Evolutionary conservation across 2,888 invertebrate species (phyloP).

Genomic region (Aplocera efformata): DNA sequence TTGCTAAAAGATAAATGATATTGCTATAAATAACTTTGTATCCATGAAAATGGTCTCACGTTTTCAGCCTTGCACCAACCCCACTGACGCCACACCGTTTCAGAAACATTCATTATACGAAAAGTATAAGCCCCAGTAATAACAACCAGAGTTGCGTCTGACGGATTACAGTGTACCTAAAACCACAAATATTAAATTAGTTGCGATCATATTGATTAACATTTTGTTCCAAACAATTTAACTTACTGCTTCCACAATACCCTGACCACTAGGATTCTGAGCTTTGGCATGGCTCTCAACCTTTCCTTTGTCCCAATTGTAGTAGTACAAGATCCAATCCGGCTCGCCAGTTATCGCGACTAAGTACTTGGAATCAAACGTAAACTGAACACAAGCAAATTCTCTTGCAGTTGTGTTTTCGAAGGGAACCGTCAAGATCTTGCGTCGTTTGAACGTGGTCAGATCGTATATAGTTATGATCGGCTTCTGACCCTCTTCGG

Average conservation of each 20-base stretch:
- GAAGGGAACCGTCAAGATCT: slow-evolving; percentile 83
- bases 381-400: slow-evolving; percentile 88
- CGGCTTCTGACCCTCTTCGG: slow-evolving; percentile 83
- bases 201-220: too few relatives aligned
- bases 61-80: slow-evolving; percentile 91
- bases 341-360: slow-evolving; percentile 90
- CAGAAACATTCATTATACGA: slow-evolving; percentile 87
- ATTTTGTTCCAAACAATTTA: too few relatives aligned
- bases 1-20: too few relatives aligned
- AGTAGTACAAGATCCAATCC: slow-evolving; percentile 89
- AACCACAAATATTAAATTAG: slow-evolving; percentile 14
- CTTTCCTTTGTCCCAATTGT: slow-evolving; percentile 91
- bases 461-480: slow-evolving; percentile 87
- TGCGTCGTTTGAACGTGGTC: slow-evolving; percentile 84
- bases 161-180: slow-evolving; percentile 88
- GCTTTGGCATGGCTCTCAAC: slow-evolving; percentile 87
- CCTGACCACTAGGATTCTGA: slow-evolving; percentile 84
- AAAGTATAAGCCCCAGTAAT: slow-evolving; percentile 84
- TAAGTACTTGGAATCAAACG: slow-evolving; percentile 89
- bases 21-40: too few relatives aligned
- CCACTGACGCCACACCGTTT: slow-evolving; percentile 90
- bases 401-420: slow-evolving; percentile 81
- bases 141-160: slow-evolving; percentile 87
- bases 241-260: slow-evolving; percentile 79
- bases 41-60: too few relatives aligned